phyloP scores from a whole-genome alignment of 1,140 invertebrate species.

The Drosophila lacertosa region DNA sequence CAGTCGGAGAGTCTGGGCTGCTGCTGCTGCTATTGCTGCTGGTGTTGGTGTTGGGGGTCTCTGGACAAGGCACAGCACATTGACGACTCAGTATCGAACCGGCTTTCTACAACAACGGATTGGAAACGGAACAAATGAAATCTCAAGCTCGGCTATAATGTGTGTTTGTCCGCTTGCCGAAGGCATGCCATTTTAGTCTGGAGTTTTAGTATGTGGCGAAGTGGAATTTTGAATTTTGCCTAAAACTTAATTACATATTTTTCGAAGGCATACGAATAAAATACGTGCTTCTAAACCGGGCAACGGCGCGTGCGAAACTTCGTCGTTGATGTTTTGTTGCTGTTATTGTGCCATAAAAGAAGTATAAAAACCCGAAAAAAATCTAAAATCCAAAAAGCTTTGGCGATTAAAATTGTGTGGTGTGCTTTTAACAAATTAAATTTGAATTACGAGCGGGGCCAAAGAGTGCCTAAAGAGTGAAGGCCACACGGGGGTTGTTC shows the following conservation, averaged over 20 bases:
- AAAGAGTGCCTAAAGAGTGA: slow-evolving; percentile 40
- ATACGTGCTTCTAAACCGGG: slow-evolving; percentile 16
- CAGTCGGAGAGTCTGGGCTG: slow-evolving; percentile 33
- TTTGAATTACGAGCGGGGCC: slow-evolving; percentile 42
- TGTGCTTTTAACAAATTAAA: slow-evolving; percentile 64
- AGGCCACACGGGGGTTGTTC: slow-evolving; percentile 67
- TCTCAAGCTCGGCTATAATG: slow-evolving; percentile 48
- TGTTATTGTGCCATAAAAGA: slow-evolving; percentile 42
- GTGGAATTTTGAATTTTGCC: slow-evolving; percentile 42
- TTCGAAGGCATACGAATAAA: slow-evolving; percentile 22
- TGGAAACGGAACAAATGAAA: slow-evolving; percentile 64
- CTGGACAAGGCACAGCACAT: slow-evolving; percentile 72
- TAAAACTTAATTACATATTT: slow-evolving; percentile 47
- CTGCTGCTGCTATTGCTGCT: slow-evolving; percentile 31
- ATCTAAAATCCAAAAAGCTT: slow-evolving; percentile 36
- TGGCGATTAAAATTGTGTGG: slow-evolving; percentile 49
- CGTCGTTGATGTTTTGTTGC: slow-evolving; percentile 3
- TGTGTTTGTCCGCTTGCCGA: slow-evolving; percentile 51
- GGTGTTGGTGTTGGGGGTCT: slow-evolving; percentile 26
- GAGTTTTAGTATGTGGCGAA: slow-evolving; percentile 28
- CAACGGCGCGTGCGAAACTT: slow-evolving; percentile 16
- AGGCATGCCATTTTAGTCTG: slow-evolving; percentile 41
- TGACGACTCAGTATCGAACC: slow-evolving; percentile 82
- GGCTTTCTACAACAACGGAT: slow-evolving; percentile 83
- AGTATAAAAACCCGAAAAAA: slow-evolving; percentile 18